These are phyloP conservation scores for Scortum barcoo DNA, from an alignment of 2,113 vertebrate species.

Conservation along the genomic window DNA sequence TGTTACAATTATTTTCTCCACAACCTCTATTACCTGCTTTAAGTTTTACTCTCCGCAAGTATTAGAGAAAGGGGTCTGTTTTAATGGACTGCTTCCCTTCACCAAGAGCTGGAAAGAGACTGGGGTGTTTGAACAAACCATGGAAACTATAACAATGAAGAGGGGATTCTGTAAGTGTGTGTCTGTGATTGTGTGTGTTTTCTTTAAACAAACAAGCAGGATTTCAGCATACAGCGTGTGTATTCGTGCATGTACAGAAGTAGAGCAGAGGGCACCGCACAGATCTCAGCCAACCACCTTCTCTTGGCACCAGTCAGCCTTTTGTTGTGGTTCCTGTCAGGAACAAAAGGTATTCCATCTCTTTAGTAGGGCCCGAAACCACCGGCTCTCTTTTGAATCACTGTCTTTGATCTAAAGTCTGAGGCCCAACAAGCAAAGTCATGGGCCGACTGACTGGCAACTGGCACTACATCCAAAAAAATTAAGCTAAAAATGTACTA, in stretches of 20 bases:
- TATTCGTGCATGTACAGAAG: conserved; percentile 1
- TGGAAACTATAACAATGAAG: conserved; percentile 73
- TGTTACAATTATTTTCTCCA: conserved; percentile 14
- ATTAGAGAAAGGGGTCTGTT: background rate
- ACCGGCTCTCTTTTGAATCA: conserved; percentile 13
- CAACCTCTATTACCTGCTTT: background rate
- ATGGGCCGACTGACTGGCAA: background rate
- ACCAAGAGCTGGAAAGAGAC: conserved; percentile 44
- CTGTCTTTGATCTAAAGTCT: conserved; percentile 24
- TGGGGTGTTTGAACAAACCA: conserved; percentile 66
- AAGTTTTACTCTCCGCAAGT: background rate
- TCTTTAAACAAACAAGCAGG: conserved; percentile 63
- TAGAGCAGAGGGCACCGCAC: conserved; percentile 44
- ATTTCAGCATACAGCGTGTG: conserved; percentile 24
- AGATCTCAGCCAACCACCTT: conserved; percentile 58
- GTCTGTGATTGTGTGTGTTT: conserved; percentile 18
- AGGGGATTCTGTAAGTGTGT: conserved; percentile 43
- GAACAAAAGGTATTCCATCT: conserved; percentile 62
- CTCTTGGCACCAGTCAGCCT: conserved; percentile 52
- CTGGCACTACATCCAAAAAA: background rate
- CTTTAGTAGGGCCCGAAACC: conserved; percentile 34
- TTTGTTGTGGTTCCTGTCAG: conserved; percentile 73
- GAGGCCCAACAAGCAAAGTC: background rate
- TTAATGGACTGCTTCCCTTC: conserved; percentile 35
- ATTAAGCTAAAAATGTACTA: background rate